Evolutionary conservation across 2,888 invertebrate species (phyloP), one percentile per base, ranked within the genome.

Genomic region (Eustalomyia histrio): DNA sequence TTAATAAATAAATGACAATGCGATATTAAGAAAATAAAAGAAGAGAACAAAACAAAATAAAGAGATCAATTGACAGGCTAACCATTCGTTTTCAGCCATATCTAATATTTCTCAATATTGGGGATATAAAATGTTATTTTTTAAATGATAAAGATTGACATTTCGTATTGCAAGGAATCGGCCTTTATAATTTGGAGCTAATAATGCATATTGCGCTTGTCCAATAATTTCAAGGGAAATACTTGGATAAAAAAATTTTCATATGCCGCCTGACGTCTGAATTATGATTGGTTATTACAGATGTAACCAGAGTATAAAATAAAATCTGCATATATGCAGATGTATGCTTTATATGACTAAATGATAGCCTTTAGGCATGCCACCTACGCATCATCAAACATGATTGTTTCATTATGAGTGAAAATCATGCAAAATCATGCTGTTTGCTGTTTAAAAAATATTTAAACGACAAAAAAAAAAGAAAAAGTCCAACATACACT

Each of bases 311-410:
- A 35, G 29, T 16, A 8, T 29, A 24, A 72, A 60, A 57, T 29
- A 64, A 58, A 58, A 73, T 57, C 39, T 14, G 39, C 10, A 39
- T 29, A 29, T 1, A 21, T 52, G 12, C 73, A 21, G 8, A 35
- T 29, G 53, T 76, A 55, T 55, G 12, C 17, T 39, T 18, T 12
- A 50, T 75, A 55, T 39, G 43, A 14, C 6, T 47, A 74, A 78
- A 74, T 81, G 69, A 81, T 81, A 78, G 71, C 80, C 78, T 78
- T 81, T 55, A 67, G 78, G 80, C 80, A 81, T 81, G 80, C 80
- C 80, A 81, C 80, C 80, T 81, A 81, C 80, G 80, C 80, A 74
- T 69, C 64, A 65, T 33, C 39, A 65, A 80, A 80, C 63, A 76
- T 81, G 57, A 74, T 81, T 61, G 60, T 81, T 81, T 78, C 78